Evolutionary conservation across 2,888 invertebrate species (phyloP), one percentile per base, ranked within the genome.

Genomic region (Apodemia duryi): DNA sequence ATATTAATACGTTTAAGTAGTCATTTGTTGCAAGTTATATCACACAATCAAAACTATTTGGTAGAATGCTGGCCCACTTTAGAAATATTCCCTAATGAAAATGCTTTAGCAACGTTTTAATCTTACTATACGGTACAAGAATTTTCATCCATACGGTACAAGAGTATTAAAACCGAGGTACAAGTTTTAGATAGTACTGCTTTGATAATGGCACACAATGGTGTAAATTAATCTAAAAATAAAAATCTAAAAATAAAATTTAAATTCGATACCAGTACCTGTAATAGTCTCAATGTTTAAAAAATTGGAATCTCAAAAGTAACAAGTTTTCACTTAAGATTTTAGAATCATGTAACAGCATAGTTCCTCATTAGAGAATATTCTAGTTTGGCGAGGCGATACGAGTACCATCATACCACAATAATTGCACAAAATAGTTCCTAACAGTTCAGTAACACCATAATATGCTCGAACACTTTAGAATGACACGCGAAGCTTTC

Each of bases 401-500:
- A 41, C 65, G 62, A 63, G 63, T 61, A 60, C 67, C 63, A 65
- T 57, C 61, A 63, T 32, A 60, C 54, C 66, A 62, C 63, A 64
- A 68, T 62, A 63, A 66, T 63, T 65, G 64, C 68, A 64, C 68
- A 68, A 65, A 66, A 68, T 65, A 65, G 65, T 74, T 75, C 78
- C 77, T 75, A 75, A 78, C 77, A 75, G 74, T 80, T 73, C 76
- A 74, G 71, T 74, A 74, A 75, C 77, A 66, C 76, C 66, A 70
- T 21, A 21, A 21, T 70, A 75, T 72, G 69, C 72, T 76, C 73
- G 77, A 82, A 67, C 77, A 82, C 77, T 78, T 72, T 76, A 81
- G 75, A 77, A 74, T 77, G 75, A 75, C 74, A 72, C 72, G 70
- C 67, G 77, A 79, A 81, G 81, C 84, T 83, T 69, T 66, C 70